Base-by-base conservation (phyloP, 2,113 vertebrate genomes). In the Loxodonta africana region DNA sequence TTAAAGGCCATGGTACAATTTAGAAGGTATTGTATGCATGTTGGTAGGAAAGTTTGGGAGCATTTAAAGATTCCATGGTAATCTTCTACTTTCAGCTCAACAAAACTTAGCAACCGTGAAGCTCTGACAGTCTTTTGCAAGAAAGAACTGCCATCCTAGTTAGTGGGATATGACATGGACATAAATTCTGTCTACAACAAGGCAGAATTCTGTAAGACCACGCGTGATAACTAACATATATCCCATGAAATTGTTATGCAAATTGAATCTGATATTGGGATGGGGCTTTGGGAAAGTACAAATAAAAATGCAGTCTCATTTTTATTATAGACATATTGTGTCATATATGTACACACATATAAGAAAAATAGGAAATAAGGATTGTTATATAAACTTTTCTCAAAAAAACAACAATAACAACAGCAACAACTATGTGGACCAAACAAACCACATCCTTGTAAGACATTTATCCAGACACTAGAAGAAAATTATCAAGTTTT, bases 401-500 rank as follows among this genome's bases (percentile, higher is more conserved):
- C 83, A 51, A 48, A 67, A 89, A 97, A 86, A 92, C 94, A 93
- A 84, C 63, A 63, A 86, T 51, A 87, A 71, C 25, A 74, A 51
- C 60, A 88, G 57, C 48, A 17, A 92, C 14, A 53, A 60, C 46
- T 51, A 41, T 26, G 8, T 4, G 0, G 9, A 78, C 80, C 25
- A 76, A 76, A 60, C 15, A 53, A 77, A 82, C 15, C 7, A 17
- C 65, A 21, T 84, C 69, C 90, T 65, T 37, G 5, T 74, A 53
- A 77, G 12, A 62, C 11, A 44, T 74, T 37, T 80, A 57, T 73
- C 73, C 53, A 95, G 25, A 76, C 20, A 60, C 11, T 28, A 21
- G 26, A 74, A 74, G 67, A 88, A 2, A 53, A 46, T n/a, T 25
- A 60, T 1, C 33, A 37, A 3, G 1, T 94, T 94, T 65, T 44